Conservation (phyloP, 2,888 invertebrate species). For the Lasioglossum calceatum region DNA sequence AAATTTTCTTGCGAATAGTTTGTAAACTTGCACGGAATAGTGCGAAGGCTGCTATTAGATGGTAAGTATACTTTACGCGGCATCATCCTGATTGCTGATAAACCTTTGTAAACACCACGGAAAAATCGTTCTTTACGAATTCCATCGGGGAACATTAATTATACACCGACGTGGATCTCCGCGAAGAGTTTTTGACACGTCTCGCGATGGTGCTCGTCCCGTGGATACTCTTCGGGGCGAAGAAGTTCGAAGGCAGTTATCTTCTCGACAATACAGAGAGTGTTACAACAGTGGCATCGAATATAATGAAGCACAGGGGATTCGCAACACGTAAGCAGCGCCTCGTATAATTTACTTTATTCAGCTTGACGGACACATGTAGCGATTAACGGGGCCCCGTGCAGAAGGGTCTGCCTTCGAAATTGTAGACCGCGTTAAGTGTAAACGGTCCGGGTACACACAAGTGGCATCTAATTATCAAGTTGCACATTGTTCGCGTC, state of each 20-base stretch:
- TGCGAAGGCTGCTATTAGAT: background rate
- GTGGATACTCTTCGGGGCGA: slow-evolving; percentile 1
- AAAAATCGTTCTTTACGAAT: background rate
- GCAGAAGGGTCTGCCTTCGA: slow-evolving; percentile 38
- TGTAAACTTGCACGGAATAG: background rate
- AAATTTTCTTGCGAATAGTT: background rate
- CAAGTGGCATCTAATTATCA: slow-evolving; percentile 73
- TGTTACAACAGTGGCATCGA: slow-evolving; percentile 19
- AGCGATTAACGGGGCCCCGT: slow-evolving; percentile 53
- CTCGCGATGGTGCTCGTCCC: background rate
- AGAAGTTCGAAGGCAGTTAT: slow-evolving; percentile 18
- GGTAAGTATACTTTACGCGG: background rate
- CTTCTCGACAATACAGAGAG: slow-evolving; percentile 12
- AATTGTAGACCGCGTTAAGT: slow-evolving; percentile 66
- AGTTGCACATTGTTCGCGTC: slow-evolving; percentile 66
- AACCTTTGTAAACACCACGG: background rate
- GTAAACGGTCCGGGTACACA: slow-evolving; percentile 36
- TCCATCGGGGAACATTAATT: background rate
- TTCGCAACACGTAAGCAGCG: slow-evolving; percentile 42
- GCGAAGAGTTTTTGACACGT: background rate
- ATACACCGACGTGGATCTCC: background rate
- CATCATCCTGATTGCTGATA: slow-evolving; percentile 11
- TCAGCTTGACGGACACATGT: slow-evolving; percentile 54
- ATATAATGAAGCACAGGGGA: slow-evolving; percentile 38
- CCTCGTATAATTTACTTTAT: slow-evolving; percentile 48